phyloP scores from a whole-genome alignment of 2,888 invertebrate species.

The Ichneumon xanthorius region DNA sequence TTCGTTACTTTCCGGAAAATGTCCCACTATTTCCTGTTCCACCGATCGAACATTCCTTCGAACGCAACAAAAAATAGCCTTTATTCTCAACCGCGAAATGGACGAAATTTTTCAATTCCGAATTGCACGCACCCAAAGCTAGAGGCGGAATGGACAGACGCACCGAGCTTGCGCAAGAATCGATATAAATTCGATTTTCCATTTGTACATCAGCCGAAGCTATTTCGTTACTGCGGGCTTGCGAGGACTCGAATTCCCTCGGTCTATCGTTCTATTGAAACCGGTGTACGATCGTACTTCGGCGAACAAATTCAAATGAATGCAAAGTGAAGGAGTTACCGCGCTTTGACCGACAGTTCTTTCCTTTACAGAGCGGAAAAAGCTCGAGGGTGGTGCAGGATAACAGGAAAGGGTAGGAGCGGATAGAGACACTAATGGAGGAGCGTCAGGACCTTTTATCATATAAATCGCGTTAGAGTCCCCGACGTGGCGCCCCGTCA shows the following conservation, averaged over 20 bases:
- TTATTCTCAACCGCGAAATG: neutral
- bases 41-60: neutral
- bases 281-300: conserved; percentile 16
- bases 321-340: conserved; percentile 51
- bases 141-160: neutral
- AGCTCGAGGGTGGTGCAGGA: neutral
- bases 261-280: conserved; percentile 16
- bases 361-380: neutral
- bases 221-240: conserved; percentile 11
- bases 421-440: conserved; percentile 18
- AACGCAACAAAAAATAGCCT: neutral
- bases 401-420: neutral
- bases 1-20: neutral
- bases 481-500: neutral
- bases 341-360: conserved; percentile 28
- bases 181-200: conserved; percentile 51
- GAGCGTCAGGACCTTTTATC: conserved; percentile 8
- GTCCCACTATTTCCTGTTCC: neutral
- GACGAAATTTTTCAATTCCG: conserved; percentile 37
- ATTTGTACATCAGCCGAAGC: neutral
- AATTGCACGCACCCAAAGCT: neutral
- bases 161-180: conserved; percentile 2
- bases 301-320: conserved; percentile 58
- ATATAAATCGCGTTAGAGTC: conserved; percentile 36
- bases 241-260: neutral